These are phyloP conservation scores for Frankliniella intonsa DNA, from an alignment of 2,888 invertebrate genomes.

Conservation along the genomic window DNA sequence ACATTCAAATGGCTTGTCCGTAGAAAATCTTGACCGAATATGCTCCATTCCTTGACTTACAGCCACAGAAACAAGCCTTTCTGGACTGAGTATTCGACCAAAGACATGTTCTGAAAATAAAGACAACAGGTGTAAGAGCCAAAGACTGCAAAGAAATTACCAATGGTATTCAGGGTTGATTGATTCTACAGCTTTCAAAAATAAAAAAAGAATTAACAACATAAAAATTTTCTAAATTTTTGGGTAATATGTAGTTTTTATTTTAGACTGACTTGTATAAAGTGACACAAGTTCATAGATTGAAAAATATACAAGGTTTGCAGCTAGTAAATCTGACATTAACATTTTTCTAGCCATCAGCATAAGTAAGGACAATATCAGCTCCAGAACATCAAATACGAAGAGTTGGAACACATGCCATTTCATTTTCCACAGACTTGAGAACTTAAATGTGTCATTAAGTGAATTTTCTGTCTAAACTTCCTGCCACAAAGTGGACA, in stretches of 20 bases:
- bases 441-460: neutral
- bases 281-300: neutral
- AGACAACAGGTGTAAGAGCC: neutral
- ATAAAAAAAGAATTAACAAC: too few relatives aligned
- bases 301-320: too few relatives aligned
- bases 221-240: too few relatives aligned
- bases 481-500: conserved; percentile 7
- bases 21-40: neutral
- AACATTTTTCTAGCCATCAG: neutral
- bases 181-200: too few relatives aligned
- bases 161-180: too few relatives aligned
- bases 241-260: too few relatives aligned
- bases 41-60: neutral
- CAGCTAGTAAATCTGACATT: neutral
- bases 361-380: neutral
- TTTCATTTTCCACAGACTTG: neutral
- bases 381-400: neutral
- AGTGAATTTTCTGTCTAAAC: conserved; percentile 11
- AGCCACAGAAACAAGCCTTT: neutral
- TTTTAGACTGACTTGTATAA: neutral
- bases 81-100: neutral
- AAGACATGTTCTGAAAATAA: conserved; percentile 8
- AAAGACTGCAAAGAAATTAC: too few relatives aligned
- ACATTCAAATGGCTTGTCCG: conserved; percentile 3
- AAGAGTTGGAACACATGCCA: neutral